A percentile compares a stretch with the other conserved stretches of the same genome.
Evolutionary conservation across 2,113 vertebrate species (phyloP).

Genomic region (Urocolius indicus): DNA sequence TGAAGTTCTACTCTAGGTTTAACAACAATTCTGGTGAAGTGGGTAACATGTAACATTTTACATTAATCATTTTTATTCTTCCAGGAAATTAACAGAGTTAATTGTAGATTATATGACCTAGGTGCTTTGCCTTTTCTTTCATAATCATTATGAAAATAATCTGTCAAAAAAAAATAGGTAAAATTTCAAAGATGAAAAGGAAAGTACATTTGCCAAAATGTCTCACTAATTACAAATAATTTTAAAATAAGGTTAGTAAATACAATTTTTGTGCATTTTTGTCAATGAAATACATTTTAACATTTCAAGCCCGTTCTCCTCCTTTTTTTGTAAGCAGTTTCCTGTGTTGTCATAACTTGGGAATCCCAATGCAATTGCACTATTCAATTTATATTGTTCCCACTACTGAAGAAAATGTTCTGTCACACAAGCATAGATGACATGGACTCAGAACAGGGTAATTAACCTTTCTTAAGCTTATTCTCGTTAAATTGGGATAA

Average conservation of each 20-base stretch:
- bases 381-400: constrained; percentile 2
- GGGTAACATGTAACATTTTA: constrained; percentile 27
- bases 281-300: not conserved
- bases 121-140: constrained; percentile 52
- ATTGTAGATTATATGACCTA: constrained; percentile 48
- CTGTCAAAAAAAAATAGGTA: constrained; percentile 31
- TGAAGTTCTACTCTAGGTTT: constrained; percentile 14
- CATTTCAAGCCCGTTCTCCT: not conserved
- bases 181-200: constrained; percentile 42
- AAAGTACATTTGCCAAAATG: constrained; percentile 19
- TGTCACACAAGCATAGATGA: not conserved
- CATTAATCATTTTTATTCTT: constrained; percentile 51
- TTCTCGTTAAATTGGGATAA: not conserved
- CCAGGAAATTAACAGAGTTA: constrained; percentile 40
- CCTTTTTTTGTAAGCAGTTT: not conserved
- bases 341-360: not conserved
- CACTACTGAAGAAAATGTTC: not conserved
- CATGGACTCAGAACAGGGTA: not conserved
- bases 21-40: constrained; percentile 17
- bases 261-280: constrained; percentile 28
- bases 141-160: constrained; percentile 23
- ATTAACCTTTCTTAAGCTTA: constrained; percentile 40
- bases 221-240: constrained; percentile 30
- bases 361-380: not conserved
- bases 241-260: constrained; percentile 43